Evolutionary conservation across 1,140 invertebrate species (phyloP).

Genomic region (Drosophila orena): DNA sequence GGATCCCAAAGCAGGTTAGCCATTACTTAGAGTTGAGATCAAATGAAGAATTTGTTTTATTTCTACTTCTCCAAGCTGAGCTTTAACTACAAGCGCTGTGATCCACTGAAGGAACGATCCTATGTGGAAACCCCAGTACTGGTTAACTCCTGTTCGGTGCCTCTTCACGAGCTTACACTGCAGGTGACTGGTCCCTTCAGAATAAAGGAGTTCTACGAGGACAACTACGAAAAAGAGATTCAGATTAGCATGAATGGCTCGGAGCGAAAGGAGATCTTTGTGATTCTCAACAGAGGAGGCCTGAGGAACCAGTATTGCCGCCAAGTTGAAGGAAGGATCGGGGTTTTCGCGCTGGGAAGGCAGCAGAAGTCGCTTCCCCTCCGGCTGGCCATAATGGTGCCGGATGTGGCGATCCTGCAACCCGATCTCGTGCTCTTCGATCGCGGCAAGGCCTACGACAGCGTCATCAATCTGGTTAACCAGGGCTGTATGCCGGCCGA

Average conservation of each 20-base stretch:
- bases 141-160: conserved; percentile 27
- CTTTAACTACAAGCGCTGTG: conserved; percentile 57
- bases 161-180: conserved; percentile 27
- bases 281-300: conserved; percentile 43
- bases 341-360: conserved; percentile 27
- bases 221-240: conserved; percentile 47
- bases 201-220: conserved; percentile 69
- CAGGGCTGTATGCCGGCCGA: conserved; percentile 49
- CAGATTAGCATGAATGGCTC: conserved; percentile 4
- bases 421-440: conserved; percentile 67
- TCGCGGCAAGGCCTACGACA: conserved; percentile 25
- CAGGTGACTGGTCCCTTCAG: conserved; percentile 63
- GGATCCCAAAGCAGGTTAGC: conserved; percentile 43
- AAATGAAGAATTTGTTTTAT: no score
- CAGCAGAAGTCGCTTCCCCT: conserved; percentile 39
- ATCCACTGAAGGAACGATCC: conserved; percentile 47
- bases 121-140: conserved; percentile 40
- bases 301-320: conserved; percentile 44
- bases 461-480: conserved; percentile 48
- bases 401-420: conserved; percentile 55
- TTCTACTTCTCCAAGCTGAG: conserved; percentile 4
- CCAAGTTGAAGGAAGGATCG: conserved; percentile 57
- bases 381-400: conserved; percentile 35
- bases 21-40: no score
- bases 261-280: conserved; percentile 64